Base-by-base conservation (phyloP, 2,113 vertebrate genomes). In the Ailuropoda melanoleuca region DNA sequence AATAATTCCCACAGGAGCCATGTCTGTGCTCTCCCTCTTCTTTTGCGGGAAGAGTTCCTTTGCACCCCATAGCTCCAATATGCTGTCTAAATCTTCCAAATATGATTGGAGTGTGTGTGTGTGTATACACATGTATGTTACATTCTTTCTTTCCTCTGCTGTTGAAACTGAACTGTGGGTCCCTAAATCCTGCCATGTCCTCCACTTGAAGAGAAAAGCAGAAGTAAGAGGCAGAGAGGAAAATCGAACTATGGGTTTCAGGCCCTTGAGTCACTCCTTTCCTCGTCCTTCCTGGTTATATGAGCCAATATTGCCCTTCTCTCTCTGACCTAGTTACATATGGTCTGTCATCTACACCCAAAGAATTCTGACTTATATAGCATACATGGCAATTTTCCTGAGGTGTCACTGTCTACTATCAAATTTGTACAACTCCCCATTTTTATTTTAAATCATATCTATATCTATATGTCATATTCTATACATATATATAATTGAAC, bases 401-500 rank as follows among this genome's bases (percentile, higher is more conserved):
- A 77, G 83, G 43, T 77, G 56, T 84, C 39, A 55, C 26, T 85
- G 55, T 83, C 88, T 53, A 82, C 66, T 58, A 74, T 74, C 58
- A 82, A 77, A 82, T n/a, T 85, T 31, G 29, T 83, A 18, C 53
- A 92, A 77, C 46, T 72, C 29, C 26, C 43, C 15, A 23, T 34
- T 80, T 95, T 94, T 90, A 37, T 58, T 82, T 90, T 55, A 88
- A 58, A 81, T 46, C 18, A 68, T 18, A 60, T 18, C 13, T 48
- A 48, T 13, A 29, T 37, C 24, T 46, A 37, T 53, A 53, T n/a
- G 17, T 64, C 62, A 64, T 64, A 43, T 43, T 43, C 43, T 43
- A 15, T 15, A 53, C 15, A 53, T 53, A 53, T 75, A 72, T 39
- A 74, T 66, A 74, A 74, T 39, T 58, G 23, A 48, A 29, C n/a